Conservation (phyloP, 2,888 invertebrate species). For the Ormyrus rosae region DNA sequence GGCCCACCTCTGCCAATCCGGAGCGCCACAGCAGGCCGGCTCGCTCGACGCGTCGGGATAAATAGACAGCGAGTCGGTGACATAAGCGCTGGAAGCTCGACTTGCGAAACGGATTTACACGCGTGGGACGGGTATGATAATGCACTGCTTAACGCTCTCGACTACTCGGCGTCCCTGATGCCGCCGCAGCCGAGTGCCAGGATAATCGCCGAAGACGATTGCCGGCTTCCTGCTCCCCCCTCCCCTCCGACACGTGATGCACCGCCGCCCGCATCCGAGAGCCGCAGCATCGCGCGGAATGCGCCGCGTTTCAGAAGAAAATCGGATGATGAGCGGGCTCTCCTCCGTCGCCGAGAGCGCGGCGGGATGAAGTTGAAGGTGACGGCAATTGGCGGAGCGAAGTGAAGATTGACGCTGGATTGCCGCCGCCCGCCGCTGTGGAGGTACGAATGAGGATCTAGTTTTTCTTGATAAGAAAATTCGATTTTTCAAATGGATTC, state of each 20-base stretch:
- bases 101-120: constrained; percentile 75
- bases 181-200: constrained; percentile 63
- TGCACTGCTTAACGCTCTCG: constrained; percentile 47
- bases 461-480: too few relatives aligned
- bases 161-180: constrained; percentile 47
- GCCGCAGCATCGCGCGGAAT: too few relatives aligned
- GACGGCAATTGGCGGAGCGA: not conserved
- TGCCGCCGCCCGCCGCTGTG: not conserved
- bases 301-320: too few relatives aligned
- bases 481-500: too few relatives aligned
- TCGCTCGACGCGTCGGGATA: not conserved
- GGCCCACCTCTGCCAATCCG: too few relatives aligned
- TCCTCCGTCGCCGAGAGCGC: too few relatives aligned
- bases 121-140: constrained; percentile 75
- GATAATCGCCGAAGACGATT: constrained; percentile 75
- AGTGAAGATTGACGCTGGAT: not conserved
- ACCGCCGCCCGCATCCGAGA: not conserved
- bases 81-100: constrained; percentile 65
- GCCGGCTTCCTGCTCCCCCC: constrained; percentile 72
- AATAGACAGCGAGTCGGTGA: constrained; percentile 55
- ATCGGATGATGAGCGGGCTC: too few relatives aligned
- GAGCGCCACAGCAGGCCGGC: too few relatives aligned
- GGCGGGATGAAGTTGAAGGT: constrained; percentile 20
- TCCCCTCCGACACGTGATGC: not conserved
- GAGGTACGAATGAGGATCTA: too few relatives aligned